phyloP scores from a whole-genome alignment of 2,888 invertebrate genomes.

The Mesochorus sp. region DNA sequence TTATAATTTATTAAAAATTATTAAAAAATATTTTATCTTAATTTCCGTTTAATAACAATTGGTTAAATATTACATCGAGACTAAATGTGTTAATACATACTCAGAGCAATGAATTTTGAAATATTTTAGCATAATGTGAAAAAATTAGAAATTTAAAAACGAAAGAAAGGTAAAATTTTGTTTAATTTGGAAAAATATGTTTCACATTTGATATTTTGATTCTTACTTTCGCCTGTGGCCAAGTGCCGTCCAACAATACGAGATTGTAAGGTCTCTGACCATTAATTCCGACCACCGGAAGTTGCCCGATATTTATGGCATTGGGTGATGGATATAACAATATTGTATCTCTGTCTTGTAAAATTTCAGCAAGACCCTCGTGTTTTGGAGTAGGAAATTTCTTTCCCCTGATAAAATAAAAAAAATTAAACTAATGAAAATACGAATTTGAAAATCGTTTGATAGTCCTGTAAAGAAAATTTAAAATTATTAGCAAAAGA shows the following conservation, averaged over 20 bases:
- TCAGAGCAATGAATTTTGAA: too few species aligned
- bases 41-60: too few species aligned
- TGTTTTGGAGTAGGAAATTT: constrained; percentile 89
- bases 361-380: constrained; percentile 86
- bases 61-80: too few species aligned
- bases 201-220: too few species aligned
- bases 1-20: background rate
- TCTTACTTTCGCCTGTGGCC: constrained; percentile 93
- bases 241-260: constrained; percentile 95
- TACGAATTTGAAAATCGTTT: background rate
- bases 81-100: too few species aligned
- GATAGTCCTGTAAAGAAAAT: too few species aligned
- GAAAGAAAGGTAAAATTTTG: background rate
- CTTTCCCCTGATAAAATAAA: constrained; percentile 92
- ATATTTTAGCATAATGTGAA: too few species aligned
- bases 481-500: too few species aligned
- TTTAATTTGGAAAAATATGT: background rate
- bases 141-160: too few species aligned
- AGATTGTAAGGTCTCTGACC: constrained; percentile 87
- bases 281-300: constrained; percentile 80
- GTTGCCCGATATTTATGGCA: constrained; percentile 87
- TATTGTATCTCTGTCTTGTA: constrained; percentile 87
- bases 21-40: too few species aligned
- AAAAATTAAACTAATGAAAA: background rate
- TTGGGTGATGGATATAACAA: constrained; percentile 91